Base-by-base conservation (phyloP, 2,113 vertebrate genomes). In the Notothenia coriiceps region DNA sequence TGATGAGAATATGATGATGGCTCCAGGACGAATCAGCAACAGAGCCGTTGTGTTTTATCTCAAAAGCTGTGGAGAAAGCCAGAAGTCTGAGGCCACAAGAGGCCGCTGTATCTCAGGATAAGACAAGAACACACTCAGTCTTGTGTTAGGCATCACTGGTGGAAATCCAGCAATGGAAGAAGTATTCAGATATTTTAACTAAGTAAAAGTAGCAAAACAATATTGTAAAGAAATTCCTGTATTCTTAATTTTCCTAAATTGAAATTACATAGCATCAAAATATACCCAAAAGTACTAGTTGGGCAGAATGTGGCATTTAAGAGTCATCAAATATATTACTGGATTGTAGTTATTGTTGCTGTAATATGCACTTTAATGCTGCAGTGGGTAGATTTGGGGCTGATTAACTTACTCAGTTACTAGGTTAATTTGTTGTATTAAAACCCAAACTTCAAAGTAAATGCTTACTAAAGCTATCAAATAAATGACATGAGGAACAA, bases 81-180 rank as follows among this genome's bases (percentile, higher is more conserved):
- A 68, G 47, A 12, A 20, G 4, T 59, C 35, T 2, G 33, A 64
- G 29, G 54, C 87, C 93, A 87, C 91, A 85, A 90, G 93, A 93
- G 93, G 86, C 88, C 75, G 11, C 86, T 82, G 22, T n/a, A 63
- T 69, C 80, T 73, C 74, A 55, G 52, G 18, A 22, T 61, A 85
- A 74, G 35, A 65, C 33, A 2, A 29, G 50, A 52, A 25, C 18
- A 43, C 0, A 43, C 2, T 18, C 5, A 25, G 15, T 51, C 15
- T 51, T 46, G 4, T 75, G 29, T 8, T 47, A 11, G 6, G 11
- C 15, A 14, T 29, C 64, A 20, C 49, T 64, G 10, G 14, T 29
- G 25, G 33, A 46, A 67, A 80, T 51, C 40, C 20, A 44, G 62
- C 5, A 33, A 33, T 18, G 59, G 35, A 43, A n/a, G 7, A 46